These are phyloP conservation scores for Holothuria leucospilota DNA, from an alignment of 53 echinoderm and acorn worm species.

Conservation along the genomic window DNA sequence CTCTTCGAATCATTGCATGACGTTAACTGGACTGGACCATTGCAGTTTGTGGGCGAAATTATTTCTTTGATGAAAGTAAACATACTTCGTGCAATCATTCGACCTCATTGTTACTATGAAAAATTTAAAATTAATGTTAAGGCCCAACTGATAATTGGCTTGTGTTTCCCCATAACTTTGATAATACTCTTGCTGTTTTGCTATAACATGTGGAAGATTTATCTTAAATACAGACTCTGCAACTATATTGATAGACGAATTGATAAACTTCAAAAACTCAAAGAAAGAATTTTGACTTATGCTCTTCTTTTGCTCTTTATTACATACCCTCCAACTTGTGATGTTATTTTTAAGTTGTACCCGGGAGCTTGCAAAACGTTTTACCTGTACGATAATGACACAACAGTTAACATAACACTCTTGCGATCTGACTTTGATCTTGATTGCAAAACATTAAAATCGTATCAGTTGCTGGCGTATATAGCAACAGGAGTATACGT, in stretches of 20 bases:
- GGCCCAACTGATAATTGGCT: neutral
- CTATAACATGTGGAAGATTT: neutral
- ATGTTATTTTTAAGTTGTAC: no score
- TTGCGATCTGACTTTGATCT: conserved; percentile 21
- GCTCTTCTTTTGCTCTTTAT: conserved; percentile 12
- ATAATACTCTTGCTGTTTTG: neutral
- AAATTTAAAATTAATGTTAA: neutral
- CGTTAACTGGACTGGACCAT: neutral
- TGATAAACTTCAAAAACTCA: neutral
- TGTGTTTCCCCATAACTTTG: neutral
- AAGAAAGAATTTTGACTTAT: neutral
- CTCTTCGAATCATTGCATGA: no score
- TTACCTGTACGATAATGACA: neutral
- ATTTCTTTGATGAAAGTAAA: neutral
- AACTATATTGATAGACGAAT: neutral
- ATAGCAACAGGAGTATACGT: conserved; percentile 6
- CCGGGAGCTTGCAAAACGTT: conserved; percentile 27
- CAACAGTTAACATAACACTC: neutral
- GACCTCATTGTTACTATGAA: neutral
- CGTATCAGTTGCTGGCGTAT: conserved; percentile 2
- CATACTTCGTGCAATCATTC: neutral
- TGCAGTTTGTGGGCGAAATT: neutral
- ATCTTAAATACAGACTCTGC: neutral
- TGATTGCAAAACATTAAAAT: neutral
- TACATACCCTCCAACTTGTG: no score